Evolutionary conservation across 2,888 invertebrate species (phyloP).

Genomic region (Theodoxus fluviatilis): DNA sequence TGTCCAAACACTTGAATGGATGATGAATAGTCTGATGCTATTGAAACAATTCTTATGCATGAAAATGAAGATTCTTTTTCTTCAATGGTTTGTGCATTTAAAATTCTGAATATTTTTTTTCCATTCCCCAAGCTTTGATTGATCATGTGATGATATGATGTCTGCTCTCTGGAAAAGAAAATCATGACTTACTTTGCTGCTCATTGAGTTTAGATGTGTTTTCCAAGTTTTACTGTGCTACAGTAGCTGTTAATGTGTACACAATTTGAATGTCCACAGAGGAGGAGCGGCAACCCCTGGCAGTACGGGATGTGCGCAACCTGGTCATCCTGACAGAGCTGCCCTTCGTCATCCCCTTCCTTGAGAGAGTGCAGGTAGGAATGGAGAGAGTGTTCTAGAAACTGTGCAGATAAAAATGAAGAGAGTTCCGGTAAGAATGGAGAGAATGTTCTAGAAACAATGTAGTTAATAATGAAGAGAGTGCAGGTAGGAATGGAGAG

Average conservation of each 20-base stretch:
- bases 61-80: background rate
- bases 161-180: too few species aligned
- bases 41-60: background rate
- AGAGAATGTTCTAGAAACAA: too few species aligned
- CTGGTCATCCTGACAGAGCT: slow-evolving; percentile 88
- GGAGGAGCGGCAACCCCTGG: slow-evolving; percentile 80
- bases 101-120: slow-evolving; percentile 1
- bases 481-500: too few species aligned
- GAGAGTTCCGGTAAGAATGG: too few species aligned
- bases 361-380: slow-evolving; percentile 83
- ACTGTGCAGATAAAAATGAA: too few species aligned
- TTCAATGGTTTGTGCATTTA: background rate
- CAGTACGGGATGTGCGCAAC: slow-evolving; percentile 86
- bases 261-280: too few species aligned
- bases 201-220: background rate
- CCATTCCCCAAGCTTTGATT: too few species aligned
- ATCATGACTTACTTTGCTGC: background rate
- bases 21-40: background rate
- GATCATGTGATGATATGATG: too few species aligned
- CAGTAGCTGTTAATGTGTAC: too few species aligned
- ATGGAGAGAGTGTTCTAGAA: too few species aligned
- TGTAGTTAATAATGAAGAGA: too few species aligned
- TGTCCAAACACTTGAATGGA: background rate
- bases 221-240: background rate
- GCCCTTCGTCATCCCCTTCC: slow-evolving; percentile 93